phyloP scores from a whole-genome alignment of 2,888 invertebrate species.

The Rhabditophanes sp. region DNA sequence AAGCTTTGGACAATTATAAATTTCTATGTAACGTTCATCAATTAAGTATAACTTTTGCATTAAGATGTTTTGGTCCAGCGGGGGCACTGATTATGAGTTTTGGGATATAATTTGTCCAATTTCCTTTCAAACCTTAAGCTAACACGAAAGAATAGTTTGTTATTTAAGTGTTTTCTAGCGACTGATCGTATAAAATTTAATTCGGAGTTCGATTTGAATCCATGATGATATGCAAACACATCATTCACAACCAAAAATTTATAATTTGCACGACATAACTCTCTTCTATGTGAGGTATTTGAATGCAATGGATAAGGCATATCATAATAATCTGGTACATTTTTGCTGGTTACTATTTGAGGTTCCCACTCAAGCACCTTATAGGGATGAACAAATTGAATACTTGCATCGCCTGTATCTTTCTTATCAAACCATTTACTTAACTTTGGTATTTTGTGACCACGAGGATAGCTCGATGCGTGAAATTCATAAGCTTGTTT shows the following conservation, averaged over 20 bases:
- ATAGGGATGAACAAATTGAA: background rate
- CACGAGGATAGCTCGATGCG: background rate
- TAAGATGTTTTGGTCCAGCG: too few species aligned
- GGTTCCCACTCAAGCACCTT: slow-evolving; percentile 5
- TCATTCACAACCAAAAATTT: slow-evolving; percentile 1
- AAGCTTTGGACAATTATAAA: too few species aligned
- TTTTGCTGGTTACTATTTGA: slow-evolving; percentile 4
- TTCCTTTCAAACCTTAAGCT: too few species aligned
- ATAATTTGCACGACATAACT: slow-evolving; percentile 7
- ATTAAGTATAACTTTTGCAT: too few species aligned
- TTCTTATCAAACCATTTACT: slow-evolving; percentile 4
- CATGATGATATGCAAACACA: slow-evolving; percentile 4
- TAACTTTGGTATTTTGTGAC: slow-evolving; percentile 1
- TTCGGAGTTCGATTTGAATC: background rate
- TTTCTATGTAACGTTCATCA: too few species aligned
- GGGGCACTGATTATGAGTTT: slow-evolving; percentile 2
- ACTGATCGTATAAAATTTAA: background rate
- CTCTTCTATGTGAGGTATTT: slow-evolving; percentile 3
- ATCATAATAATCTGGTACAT: slow-evolving; percentile 4
- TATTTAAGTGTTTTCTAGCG: background rate
- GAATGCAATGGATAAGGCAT: background rate
- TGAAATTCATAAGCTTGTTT: slow-evolving; percentile 4
- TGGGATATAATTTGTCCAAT: slow-evolving; percentile 4
- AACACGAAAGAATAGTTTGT: background rate
- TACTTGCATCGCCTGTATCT: background rate